These are phyloP conservation scores for Dorcus parallelipipedus DNA, from an alignment of 2,888 invertebrate species.

Conservation along the genomic window DNA sequence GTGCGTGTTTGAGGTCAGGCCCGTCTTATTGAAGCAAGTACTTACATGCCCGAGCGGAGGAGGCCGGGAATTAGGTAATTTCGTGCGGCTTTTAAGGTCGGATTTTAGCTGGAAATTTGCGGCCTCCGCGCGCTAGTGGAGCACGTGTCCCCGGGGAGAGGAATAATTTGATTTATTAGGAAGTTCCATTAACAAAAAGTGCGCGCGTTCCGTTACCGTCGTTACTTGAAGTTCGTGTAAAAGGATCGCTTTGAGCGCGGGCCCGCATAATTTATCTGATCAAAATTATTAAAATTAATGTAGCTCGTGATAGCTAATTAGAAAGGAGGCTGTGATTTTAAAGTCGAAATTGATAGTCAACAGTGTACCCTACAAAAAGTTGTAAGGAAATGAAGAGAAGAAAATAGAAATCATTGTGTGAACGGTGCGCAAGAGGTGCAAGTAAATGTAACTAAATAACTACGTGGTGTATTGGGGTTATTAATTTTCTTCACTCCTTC, in stretches of 20 bases:
- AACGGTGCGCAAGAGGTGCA: too few species aligned
- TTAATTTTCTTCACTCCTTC: too few species aligned
- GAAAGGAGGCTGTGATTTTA: too few species aligned
- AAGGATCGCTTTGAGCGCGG: slow-evolving; percentile 4
- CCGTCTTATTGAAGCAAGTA: background rate
- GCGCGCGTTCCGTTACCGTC: background rate
- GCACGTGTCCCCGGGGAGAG: slow-evolving; percentile 1
- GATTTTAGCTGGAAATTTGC: slow-evolving; percentile 5
- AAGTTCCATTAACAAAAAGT: slow-evolving; percentile 13
- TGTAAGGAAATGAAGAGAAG: too few species aligned
- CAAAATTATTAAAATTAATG: too few species aligned
- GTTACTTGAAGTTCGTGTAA: background rate
- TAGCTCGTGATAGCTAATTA: too few species aligned
- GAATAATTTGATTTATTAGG: slow-evolving; percentile 12
- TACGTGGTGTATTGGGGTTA: too few species aligned
- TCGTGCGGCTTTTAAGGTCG: slow-evolving; percentile 2
- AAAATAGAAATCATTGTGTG: too few species aligned
- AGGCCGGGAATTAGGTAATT: slow-evolving; percentile 7
- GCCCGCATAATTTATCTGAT: too few species aligned
- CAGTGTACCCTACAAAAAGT: too few species aligned
- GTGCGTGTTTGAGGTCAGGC: background rate
- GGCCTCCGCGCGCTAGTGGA: slow-evolving; percentile 1
- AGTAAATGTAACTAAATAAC: too few species aligned
- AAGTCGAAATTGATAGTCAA: too few species aligned
- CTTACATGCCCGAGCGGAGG: background rate